Evolutionary conservation across 2,113 vertebrate species (phyloP), one percentile per base, ranked within the genome.

Genomic region (Plecotus auritus): DNA sequence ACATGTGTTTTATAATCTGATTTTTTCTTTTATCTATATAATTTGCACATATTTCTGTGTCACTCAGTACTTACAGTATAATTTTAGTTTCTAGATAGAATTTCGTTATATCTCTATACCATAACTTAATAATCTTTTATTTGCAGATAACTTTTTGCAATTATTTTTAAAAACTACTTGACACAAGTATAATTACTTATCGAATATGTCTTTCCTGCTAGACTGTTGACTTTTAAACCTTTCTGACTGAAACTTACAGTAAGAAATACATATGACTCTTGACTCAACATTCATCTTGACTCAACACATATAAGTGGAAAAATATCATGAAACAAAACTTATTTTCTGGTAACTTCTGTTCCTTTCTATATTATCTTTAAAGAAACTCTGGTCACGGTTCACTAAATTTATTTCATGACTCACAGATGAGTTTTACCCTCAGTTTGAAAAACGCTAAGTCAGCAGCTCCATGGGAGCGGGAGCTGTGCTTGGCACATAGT

Each of bases 81-180:
- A 88, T 85, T 96, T 92, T 42, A 84, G 66, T 69, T 97, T 95
- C 49, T 91, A 23, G 28, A 10, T 89, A 94, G 28, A 73, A 61
- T 77, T 91, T 72, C 37, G 73, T 64, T 69, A 70, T 69, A 73
- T 40, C 40, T 81, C 23, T 84, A 10, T 91, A 61, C 17, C 10
- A 72, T 80, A 73, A 87, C 78, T 92, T 88, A 73, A 93, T 91
- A 72, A 49, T 80, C 6, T n/a, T n/a, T n/a, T 76, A 51, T 72
- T 85, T 92, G 83, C 81, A 76, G 51, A 30, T 14, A 69, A 74
- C 23, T 73, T 73, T 76, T 73, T 77, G 35, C 32, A 35, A 59
- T 90, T 86, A 64, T 70, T 95, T 84, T 22, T 5, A 61, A 76
- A 92, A 94, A 23, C 30, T 45, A 51, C 9, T 49, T 82, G 4